Evolutionary conservation across 2,888 invertebrate genomes (phyloP), one percentile per base, ranked within the genome.

Genomic region (Microctonus brassicae): DNA sequence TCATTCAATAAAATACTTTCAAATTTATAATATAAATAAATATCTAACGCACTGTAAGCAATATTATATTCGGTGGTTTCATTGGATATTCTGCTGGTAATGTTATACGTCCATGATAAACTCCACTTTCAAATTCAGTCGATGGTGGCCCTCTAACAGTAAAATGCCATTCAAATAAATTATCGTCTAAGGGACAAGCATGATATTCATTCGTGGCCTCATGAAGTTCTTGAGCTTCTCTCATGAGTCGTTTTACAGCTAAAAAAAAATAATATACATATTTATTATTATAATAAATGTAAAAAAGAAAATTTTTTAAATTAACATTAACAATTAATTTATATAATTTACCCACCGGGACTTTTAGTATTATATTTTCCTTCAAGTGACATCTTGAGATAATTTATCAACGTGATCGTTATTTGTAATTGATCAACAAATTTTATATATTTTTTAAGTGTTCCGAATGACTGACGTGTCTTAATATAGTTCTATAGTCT

Each of bases 121-220:
- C 91, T 39, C 98, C 98, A 73, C 93, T 94, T 80, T 95, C 95
- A 88, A 97, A 98, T 79, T 97, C 97, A 0, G 96, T 94, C 26
- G 94, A 94, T 66, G 93, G 92, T 1, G 97, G 96, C 6, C 97
- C 98, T 82, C 94, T 91, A 3, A 98, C 94, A 0, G 97, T 98
- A 86, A 98, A 98, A 88, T 98, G 98, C 98, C 98, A 98, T 87
- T 98, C 98, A 87, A 98, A 98, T 65, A 98, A 89, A 88, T 98
- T 98, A 86, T 98, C 97, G 87, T 97, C 97, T 61, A 97, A 88
- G 2, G 98, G 98, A 82, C 94, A 92, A 11, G 97, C 97, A 88
- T 91, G 93, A 87, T 95, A 97, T 86, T 97, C 95, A 83, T 96
- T 96, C 0, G 97, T 97, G 5, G 97, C 93, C 79, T 94, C 93